Evolutionary conservation across 2,888 invertebrate species (phyloP).

Genomic region (Acleris holmiana): DNA sequence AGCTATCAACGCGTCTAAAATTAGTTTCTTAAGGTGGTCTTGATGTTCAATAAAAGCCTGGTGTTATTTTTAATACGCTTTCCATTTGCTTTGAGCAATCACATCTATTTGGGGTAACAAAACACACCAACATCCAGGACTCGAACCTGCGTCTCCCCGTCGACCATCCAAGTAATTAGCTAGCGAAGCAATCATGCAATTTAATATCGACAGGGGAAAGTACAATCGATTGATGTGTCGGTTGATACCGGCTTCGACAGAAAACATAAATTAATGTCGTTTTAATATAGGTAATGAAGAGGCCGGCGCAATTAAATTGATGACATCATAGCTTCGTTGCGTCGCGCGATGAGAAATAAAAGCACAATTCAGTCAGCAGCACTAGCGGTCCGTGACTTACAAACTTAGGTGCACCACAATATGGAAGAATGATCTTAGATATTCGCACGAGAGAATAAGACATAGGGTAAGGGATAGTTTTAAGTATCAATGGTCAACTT

Average conservation of each 20-base stretch:
- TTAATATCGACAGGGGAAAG: conserved; percentile 63
- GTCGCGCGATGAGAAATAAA: conserved; percentile 72
- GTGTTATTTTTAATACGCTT: not conserved
- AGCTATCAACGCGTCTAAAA: no score
- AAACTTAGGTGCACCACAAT: conserved; percentile 1
- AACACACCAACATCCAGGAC: not conserved
- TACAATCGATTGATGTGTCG: conserved; percentile 57
- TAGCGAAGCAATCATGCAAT: conserved; percentile 58
- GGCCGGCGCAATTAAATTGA: conserved; percentile 76
- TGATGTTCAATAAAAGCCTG: not conserved
- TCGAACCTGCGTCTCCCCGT: conserved; percentile 10
- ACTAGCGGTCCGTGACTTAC: conserved; percentile 45
- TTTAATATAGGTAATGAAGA: conserved; percentile 70
- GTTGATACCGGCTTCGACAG: conserved; percentile 52
- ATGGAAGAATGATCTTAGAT: not conserved
- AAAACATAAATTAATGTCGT: conserved; percentile 62
- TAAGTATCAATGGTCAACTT: conserved; percentile 26
- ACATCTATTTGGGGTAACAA: not conserved
- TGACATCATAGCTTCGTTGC: conserved; percentile 73
- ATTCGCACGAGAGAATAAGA: not conserved
- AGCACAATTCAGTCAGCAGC: conserved; percentile 72
- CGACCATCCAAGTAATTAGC: conserved; percentile 39
- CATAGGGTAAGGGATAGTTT: not conserved
- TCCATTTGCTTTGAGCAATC: not conserved
- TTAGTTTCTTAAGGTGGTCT: not conserved